A percentile compares a stretch with the other conserved stretches of the same genome.
Conservation (phyloP, 2,797 vertebrate species). For the Spinus pinus region DNA sequence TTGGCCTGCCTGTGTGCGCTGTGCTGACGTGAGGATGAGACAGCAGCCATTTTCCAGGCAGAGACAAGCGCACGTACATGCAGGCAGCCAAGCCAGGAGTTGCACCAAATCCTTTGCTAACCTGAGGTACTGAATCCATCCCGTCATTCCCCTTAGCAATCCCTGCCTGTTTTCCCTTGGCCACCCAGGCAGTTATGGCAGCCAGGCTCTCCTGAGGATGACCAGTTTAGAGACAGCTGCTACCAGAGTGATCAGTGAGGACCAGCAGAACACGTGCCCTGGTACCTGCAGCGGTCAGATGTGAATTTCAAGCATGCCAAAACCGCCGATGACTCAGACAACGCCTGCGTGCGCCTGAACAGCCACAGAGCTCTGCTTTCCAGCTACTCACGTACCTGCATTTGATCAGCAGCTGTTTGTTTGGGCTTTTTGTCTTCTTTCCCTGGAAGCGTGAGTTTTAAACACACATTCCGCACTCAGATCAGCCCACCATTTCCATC, state of each 20-base stretch:
- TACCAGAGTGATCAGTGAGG: neutral
- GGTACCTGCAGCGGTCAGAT: neutral
- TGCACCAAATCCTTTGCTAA: neutral
- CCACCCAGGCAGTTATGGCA: neutral
- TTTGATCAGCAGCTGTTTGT: neutral
- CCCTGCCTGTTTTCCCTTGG: neutral
- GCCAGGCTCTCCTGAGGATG: neutral
- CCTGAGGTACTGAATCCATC: neutral
- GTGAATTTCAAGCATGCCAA: constrained; percentile 10
- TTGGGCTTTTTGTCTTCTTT: neutral
- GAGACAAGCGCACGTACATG: accelerated
- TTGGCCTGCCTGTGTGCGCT: neutral
- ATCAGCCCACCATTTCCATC: neutral
- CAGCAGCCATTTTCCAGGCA: neutral
- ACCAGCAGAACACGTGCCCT: neutral
- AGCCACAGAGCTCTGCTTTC: neutral
- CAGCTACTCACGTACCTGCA: neutral
- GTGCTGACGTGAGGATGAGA: neutral
- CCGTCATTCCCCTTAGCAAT: neutral
- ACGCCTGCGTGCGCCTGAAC: neutral
- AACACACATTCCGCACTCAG: neutral
- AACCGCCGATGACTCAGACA: neutral
- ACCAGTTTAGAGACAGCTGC: neutral
- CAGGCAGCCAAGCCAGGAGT: neutral
- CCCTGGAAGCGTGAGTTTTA: neutral